phyloP scores from a whole-genome alignment of 1,140 invertebrate genomes.

The Phortica variegata region DNA sequence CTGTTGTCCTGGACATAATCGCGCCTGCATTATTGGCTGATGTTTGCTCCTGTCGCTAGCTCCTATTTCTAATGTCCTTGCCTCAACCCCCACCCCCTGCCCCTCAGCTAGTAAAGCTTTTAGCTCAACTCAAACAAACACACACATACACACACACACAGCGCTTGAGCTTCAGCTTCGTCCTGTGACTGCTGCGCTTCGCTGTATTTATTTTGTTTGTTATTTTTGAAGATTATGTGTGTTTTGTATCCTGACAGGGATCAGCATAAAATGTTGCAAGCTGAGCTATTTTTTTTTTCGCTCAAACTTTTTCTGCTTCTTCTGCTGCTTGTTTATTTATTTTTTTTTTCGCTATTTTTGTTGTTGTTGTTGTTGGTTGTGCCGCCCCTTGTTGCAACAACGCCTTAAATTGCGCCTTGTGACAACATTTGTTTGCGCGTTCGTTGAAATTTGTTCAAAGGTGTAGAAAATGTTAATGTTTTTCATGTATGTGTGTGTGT shows the following conservation, averaged over 20 bases:
- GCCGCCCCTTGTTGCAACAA: neutral
- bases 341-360: conserved; percentile 11
- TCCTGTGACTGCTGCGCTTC: conserved; percentile 9
- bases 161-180: no score
- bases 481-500: conserved; percentile 16
- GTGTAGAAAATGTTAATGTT: conserved; percentile 11
- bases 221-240: conserved; percentile 57
- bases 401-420: neutral
- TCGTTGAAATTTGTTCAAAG: conserved; percentile 37
- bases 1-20: conserved; percentile 48
- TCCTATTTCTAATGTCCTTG: conserved; percentile 32
- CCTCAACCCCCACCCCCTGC: neutral
- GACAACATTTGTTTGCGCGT: neutral
- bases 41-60: conserved; percentile 36
- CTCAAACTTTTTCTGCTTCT: conserved; percentile 10
- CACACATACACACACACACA: no score
- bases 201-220: conserved; percentile 45
- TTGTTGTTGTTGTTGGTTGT: conserved; percentile 20
- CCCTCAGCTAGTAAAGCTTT: conserved; percentile 9
- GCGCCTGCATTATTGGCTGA: conserved; percentile 57
- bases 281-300: conserved; percentile 48
- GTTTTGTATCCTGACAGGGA: conserved; percentile 57
- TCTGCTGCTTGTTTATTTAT: conserved; percentile 13
- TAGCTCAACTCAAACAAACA: no score
- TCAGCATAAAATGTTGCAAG: conserved; percentile 58